Percentiles rank a stretch among this genome's conserved stretches.
Evolutionary conservation across 2,888 invertebrate species (phyloP).

Genomic region (Taphrorychus bicolor): DNA sequence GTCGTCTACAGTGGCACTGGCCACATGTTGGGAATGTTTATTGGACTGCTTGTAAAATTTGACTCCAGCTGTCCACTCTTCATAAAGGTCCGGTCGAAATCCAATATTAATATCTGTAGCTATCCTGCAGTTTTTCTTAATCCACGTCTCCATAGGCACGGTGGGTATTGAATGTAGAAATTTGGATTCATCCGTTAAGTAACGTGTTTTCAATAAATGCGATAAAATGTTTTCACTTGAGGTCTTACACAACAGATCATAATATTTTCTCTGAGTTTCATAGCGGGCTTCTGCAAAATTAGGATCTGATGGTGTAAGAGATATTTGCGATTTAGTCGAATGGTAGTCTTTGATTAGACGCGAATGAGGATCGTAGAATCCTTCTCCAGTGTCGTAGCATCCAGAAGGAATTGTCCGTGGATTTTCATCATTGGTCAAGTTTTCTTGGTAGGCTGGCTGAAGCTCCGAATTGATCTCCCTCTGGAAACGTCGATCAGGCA

Average conservation of each 20-base stretch:
- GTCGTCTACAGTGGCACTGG: too few species aligned
- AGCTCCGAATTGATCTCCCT: conserved; percentile 47
- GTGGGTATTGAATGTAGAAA: conserved; percentile 59
- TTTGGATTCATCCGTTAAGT: too few species aligned
- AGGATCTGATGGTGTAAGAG: too few species aligned
- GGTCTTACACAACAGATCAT: too few species aligned
- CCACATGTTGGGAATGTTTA: too few species aligned
- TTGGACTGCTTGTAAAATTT: too few species aligned
- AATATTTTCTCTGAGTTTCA: neutral
- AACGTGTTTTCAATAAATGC: too few species aligned
- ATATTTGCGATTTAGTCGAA: too few species aligned
- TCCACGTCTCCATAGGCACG: conserved; percentile 68
- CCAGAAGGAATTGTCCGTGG: conserved; percentile 29
- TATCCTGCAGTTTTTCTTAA: conserved; percentile 68
- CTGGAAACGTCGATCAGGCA: conserved; percentile 43
- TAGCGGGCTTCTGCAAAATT: neutral
- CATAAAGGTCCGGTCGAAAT: conserved; percentile 63
- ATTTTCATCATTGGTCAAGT: conserved; percentile 31
- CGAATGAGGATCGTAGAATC: conserved; percentile 24
- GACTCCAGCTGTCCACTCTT: conserved; percentile 61
- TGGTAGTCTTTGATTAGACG: conserved; percentile 10
- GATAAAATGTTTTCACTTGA: too few species aligned
- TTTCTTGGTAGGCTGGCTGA: conserved; percentile 42
- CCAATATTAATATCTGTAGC: conserved; percentile 65
- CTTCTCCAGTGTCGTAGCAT: conserved; percentile 40